phyloP scores from a whole-genome alignment of 92 coral and sea anemone genomes.

The Porites lobata region DNA sequence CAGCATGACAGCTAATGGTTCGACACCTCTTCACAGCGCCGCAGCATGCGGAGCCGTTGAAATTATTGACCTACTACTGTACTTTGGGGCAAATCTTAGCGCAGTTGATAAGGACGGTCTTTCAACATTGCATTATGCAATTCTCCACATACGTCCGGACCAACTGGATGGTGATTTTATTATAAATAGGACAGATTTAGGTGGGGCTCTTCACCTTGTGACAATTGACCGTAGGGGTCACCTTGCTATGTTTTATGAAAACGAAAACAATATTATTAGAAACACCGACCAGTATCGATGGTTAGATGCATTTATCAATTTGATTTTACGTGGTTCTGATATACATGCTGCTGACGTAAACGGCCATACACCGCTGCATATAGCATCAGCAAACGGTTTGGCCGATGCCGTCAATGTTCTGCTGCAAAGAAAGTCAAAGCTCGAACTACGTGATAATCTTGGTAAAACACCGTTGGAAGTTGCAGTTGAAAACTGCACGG shows the following conservation, averaged over 20 bases:
- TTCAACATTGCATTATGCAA: constrained; percentile 63
- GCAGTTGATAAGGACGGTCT: constrained; percentile 26
- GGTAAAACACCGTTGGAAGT: constrained; percentile 60
- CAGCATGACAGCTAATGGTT: constrained; percentile 38
- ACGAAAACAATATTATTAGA: not conserved
- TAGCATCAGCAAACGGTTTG: constrained; percentile 72
- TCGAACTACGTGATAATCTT: constrained; percentile 13
- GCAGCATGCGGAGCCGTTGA: constrained; percentile 47
- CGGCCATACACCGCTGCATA: constrained; percentile 74
- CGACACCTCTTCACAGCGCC: constrained; percentile 67
- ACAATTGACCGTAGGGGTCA: constrained; percentile 28
- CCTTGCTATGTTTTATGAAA: constrained; percentile 26
- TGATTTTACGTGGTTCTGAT: not conserved
- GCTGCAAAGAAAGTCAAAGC: constrained; percentile 13
- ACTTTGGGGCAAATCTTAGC: not conserved
- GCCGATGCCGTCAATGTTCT: constrained; percentile 59
- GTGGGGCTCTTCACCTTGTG: not conserved
- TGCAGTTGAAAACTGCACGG: constrained; percentile 41
- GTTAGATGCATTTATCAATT: constrained; percentile 14
- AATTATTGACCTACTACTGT: constrained; percentile 3
- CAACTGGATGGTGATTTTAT: not conserved
- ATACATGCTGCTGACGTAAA: constrained; percentile 37
- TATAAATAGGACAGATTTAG: not conserved
- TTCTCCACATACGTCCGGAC: constrained; percentile 1
- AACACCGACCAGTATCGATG: constrained; percentile 24